Conservation (phyloP, 2,113 vertebrate genomes). For the Zosterops borbonicus region DNA sequence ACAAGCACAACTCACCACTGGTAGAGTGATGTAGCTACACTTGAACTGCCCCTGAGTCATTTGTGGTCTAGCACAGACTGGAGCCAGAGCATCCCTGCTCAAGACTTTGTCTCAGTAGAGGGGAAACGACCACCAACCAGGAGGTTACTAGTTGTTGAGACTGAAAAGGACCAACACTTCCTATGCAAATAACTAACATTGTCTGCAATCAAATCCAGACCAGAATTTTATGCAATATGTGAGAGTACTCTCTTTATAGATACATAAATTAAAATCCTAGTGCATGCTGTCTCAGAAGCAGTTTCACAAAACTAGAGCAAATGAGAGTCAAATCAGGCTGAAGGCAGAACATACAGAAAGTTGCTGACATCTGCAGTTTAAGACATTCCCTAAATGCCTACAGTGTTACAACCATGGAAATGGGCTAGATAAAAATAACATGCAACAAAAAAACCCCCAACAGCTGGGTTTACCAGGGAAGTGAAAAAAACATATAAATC, state of each 20-base stretch:
- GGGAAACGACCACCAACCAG: background rate
- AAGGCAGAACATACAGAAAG: background rate
- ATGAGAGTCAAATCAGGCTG: background rate
- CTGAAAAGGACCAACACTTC: background rate
- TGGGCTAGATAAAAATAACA: slow-evolving; percentile 23
- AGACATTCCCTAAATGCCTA: slow-evolving; percentile 10
- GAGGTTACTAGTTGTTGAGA: background rate
- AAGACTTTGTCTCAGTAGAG: background rate
- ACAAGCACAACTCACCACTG: rapidly evolving
- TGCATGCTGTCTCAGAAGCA: background rate
- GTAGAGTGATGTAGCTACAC: background rate
- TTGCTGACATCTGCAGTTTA: background rate
- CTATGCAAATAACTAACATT: background rate
- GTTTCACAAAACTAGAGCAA: background rate
- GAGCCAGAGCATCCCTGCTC: background rate
- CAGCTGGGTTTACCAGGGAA: slow-evolving; percentile 26
- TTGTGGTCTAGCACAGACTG: rapidly evolving
- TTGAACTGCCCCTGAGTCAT: background rate
- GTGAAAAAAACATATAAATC: background rate
- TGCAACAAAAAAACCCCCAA: rapidly evolving
- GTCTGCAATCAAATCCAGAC: background rate
- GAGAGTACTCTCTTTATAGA: background rate
- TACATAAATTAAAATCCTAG: background rate
- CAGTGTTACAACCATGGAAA: background rate
- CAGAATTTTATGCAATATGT: background rate